phyloP scores from a whole-genome alignment of 2,113 vertebrate species.

The Papio anubis region DNA sequence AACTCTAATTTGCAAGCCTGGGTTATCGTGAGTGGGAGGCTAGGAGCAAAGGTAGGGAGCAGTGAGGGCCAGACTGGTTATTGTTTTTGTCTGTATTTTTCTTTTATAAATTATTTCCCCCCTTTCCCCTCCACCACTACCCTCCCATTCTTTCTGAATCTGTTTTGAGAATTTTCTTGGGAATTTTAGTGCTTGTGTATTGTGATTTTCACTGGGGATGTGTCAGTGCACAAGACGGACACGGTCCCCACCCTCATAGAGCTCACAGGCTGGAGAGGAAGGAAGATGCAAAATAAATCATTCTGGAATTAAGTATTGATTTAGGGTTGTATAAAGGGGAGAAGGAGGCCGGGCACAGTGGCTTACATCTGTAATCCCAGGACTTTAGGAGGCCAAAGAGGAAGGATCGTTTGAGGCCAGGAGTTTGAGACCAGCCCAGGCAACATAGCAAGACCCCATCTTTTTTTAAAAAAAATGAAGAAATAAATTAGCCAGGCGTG shows the following conservation, averaged over 20 bases:
- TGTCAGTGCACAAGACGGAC: slow-evolving; percentile 81
- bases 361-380: no score
- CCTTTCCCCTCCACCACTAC: accelerated
- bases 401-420: no score
- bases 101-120: not conserved
- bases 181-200: not conserved
- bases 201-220: not conserved
- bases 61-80: not conserved
- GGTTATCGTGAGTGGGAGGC: not conserved
- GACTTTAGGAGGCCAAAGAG: no score
- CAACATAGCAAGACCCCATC: no score
- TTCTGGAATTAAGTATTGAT: not conserved
- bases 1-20: not conserved
- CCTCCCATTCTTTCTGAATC: not conserved
- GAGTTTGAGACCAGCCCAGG: no score
- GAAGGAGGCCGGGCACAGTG: not conserved
- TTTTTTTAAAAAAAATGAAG: no score
- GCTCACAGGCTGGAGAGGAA: slow-evolving; percentile 79
- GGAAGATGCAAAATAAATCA: not conserved
- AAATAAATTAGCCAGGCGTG: no score
- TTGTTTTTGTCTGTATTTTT: not conserved
- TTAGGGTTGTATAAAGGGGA: not conserved
- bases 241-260: slow-evolving; percentile 84
- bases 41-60: not conserved
- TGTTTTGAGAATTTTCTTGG: not conserved